Conservation (phyloP, 2,113 vertebrate genomes). For the Pedetes capensis region DNA sequence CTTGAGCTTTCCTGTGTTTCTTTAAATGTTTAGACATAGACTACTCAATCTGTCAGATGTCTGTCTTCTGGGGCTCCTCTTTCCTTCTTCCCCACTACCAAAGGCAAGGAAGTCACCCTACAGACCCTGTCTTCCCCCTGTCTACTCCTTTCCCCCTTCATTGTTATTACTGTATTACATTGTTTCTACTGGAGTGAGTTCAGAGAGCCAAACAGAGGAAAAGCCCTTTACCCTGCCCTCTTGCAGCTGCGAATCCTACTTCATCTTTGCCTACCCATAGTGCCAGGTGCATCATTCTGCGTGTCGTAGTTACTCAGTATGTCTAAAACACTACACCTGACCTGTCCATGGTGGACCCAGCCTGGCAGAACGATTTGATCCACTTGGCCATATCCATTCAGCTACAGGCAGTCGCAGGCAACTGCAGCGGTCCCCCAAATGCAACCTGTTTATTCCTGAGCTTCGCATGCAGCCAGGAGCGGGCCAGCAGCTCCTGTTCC, state of each 20-base stretch:
- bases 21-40: neutral
- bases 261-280: neutral
- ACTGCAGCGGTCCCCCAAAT: neutral
- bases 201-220: neutral
- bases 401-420: too few species aligned
- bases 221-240: neutral
- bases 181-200: neutral
- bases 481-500: neutral
- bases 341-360: neutral
- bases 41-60: neutral
- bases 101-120: neutral
- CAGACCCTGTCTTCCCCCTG: neutral
- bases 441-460: neutral
- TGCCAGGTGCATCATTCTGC: neutral
- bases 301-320: neutral
- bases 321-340: neutral
- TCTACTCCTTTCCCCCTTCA: neutral
- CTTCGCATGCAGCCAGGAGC: neutral
- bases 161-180: neutral
- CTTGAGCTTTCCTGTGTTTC: neutral
- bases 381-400: neutral
- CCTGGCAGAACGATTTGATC: neutral
- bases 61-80: neutral
- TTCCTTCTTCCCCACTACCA: neutral
- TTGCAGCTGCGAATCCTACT: neutral